A percentile compares a stretch with the other conserved stretches of the same genome.
Conservation (phyloP, 2,888 invertebrate genomes). For the Epiblema foenella region DNA sequence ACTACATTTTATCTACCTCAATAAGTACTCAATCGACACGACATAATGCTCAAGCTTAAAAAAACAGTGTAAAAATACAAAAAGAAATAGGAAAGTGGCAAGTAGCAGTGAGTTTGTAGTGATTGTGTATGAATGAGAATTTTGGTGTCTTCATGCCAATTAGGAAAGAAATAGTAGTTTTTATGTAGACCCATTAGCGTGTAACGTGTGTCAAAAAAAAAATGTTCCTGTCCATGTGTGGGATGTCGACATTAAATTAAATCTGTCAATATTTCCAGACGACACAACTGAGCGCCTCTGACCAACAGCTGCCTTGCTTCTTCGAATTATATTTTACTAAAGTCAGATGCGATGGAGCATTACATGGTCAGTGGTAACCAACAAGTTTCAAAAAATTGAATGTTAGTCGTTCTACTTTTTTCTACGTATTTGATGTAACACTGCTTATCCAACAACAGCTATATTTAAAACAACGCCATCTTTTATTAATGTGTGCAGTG, state of each 20-base stretch:
- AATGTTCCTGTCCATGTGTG: constrained; percentile 34
- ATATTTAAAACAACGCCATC: constrained; percentile 54
- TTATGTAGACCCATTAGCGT: constrained; percentile 77
- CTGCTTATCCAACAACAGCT: constrained; percentile 44
- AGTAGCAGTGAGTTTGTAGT: constrained; percentile 52
- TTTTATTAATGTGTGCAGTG: constrained; percentile 77
- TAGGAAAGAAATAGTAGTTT: constrained; percentile 49
- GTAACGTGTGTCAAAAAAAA: constrained; percentile 57
- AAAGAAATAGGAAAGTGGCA: constrained; percentile 51
- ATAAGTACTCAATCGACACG: constrained; percentile 52
- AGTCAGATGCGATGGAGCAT: constrained; percentile 12
- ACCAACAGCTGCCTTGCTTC: constrained; percentile 14
- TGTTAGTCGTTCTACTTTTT: constrained; percentile 10
- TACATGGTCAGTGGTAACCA: constrained; percentile 9
- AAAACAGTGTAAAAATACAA: constrained; percentile 48
- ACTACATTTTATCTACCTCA: constrained; percentile 54
- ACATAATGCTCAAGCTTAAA: constrained; percentile 52
- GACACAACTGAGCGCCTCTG: constrained; percentile 16
- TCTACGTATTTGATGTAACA: constrained; percentile 25
- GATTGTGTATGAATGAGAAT: constrained; percentile 51
- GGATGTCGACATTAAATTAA: constrained; percentile 50
- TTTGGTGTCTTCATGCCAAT: constrained; percentile 62
- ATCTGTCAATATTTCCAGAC: constrained; percentile 40
- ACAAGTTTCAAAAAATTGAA: background rate
- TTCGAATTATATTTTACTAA: background rate